Evolutionary conservation across 2,113 vertebrate species (phyloP), one percentile per base, ranked within the genome.

Genomic region (Heptranchias perlo): DNA sequence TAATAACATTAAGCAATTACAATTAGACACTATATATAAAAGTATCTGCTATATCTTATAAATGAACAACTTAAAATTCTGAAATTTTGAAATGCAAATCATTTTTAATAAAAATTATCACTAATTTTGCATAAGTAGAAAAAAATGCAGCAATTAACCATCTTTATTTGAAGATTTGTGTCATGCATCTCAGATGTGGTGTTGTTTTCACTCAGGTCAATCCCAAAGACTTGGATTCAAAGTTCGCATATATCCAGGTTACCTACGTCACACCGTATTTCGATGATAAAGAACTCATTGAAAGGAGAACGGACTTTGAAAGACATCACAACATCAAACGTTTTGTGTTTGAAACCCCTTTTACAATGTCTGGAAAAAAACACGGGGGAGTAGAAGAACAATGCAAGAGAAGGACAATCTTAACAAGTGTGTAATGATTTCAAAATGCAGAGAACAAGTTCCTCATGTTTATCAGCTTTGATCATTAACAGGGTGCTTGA

Each of bases 341-440:
- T 84, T 99, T 99, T 31, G 99, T 99, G 76, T 99, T 99, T 0
- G 99, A 99, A 97, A 99, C 99, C 0, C 99, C 99, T 0, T 99
- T 99, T 97, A 99, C 99, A 0, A 97, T 99, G 65, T 99, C 99
- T 0, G 99, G 99, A 54, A 99, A 99, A 97, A 99, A 99, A 96
- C 99, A 99, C 0, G 99, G 99, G 0, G 99, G 99, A 0, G 99
- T 99, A 94, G 99, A 99, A 47, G 99, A 99, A 97, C 99, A 99
- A 97, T 99, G 99, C 98, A 99, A 99, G 97, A 97, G 99, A 58
- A 97, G 99, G 94, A 99, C 99, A 0, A 97, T 99, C 96, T 97
- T 99, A 84, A 99, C 99, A 95, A 99, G 99, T 99, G 98, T 0
- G 98, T 97, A 28, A 31, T 0, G 14, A 39, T 23, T n/a, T 96